Percentiles rank a stretch among this genome's conserved stretches.
Evolutionary conservation across 2,113 vertebrate species (phyloP).

Genomic region (Machaerirhynchus nigripectus): DNA sequence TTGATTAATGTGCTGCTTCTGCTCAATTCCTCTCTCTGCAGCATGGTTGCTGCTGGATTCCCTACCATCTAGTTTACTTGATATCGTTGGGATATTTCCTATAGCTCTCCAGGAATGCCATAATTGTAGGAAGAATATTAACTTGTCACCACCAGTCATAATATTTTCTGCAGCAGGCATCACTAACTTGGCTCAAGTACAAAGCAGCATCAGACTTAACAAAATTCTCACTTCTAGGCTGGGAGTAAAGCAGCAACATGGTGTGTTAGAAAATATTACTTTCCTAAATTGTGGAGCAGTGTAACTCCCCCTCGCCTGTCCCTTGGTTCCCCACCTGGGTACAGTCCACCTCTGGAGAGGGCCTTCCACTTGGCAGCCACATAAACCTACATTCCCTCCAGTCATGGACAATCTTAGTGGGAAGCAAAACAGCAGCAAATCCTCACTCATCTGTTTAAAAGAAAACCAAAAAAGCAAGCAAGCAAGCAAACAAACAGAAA

Average conservation of each 20-base stretch:
- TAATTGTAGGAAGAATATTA: not conserved
- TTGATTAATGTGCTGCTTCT: not conserved
- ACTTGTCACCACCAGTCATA: not conserved
- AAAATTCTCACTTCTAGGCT: not conserved
- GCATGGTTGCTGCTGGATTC: not conserved
- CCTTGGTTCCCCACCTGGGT: not conserved
- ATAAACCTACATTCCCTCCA: not conserved
- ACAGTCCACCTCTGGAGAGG: not conserved
- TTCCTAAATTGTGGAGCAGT: not conserved
- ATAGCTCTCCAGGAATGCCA: not conserved
- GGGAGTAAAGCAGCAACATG: not conserved
- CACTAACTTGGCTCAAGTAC: not conserved
- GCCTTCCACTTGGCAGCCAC: not conserved
- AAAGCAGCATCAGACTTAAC: not conserved
- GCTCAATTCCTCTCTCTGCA: not conserved
- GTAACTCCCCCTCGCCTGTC: rapidly evolving
- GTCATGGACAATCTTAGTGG: too few species aligned
- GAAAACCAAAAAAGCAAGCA: not conserved
- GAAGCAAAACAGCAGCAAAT: not conserved
- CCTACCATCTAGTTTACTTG: not conserved
- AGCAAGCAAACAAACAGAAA: not conserved
- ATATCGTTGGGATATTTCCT: not conserved
- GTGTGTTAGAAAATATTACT: not conserved
- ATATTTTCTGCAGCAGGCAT: not conserved
- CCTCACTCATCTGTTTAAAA: not conserved